Conservation (phyloP, 2,113 vertebrate species). For the Menidia beryllina region DNA sequence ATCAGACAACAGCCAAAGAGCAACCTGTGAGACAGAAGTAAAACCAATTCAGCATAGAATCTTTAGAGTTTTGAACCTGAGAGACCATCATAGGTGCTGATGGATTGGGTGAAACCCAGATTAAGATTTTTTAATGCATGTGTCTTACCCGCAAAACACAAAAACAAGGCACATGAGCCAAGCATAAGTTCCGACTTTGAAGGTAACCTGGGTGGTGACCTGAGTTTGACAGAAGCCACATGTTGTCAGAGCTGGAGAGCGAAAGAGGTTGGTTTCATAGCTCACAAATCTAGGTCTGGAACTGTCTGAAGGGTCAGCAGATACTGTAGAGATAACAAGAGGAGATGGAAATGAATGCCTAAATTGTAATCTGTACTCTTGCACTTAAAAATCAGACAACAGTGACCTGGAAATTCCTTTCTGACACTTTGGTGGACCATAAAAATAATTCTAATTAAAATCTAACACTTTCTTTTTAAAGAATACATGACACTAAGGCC, state of each 20-base stretch:
- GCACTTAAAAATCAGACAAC: neutral
- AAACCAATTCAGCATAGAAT: too few species aligned
- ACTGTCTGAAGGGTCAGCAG: neutral
- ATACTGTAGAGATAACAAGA: conserved; percentile 24
- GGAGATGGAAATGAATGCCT: neutral
- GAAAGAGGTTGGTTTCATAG: conserved; percentile 40
- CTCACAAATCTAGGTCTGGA: conserved; percentile 43
- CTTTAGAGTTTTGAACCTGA: neutral
- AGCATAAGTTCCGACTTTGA: conserved; percentile 44
- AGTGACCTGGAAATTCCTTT: neutral
- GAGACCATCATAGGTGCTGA: neutral
- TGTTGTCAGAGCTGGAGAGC: conserved; percentile 47
- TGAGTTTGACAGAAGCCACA: conserved; percentile 63
- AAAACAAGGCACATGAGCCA: conserved; percentile 74
- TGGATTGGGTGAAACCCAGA: neutral
- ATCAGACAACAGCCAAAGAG: conserved; percentile 75
- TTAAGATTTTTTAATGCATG: neutral
- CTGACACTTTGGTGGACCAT: neutral
- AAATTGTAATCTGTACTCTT: neutral
- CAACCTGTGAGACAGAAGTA: conserved; percentile 47
- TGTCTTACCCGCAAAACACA: conserved; percentile 71
- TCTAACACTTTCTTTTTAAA: neutral
- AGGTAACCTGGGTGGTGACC: conserved; percentile 70
- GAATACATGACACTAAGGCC: neutral
- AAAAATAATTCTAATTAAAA: neutral